Percentiles rank a stretch among this genome's conserved stretches.
Evolutionary conservation across 1,140 invertebrate species (phyloP).

Genomic region (Coboldia fuscipes): DNA sequence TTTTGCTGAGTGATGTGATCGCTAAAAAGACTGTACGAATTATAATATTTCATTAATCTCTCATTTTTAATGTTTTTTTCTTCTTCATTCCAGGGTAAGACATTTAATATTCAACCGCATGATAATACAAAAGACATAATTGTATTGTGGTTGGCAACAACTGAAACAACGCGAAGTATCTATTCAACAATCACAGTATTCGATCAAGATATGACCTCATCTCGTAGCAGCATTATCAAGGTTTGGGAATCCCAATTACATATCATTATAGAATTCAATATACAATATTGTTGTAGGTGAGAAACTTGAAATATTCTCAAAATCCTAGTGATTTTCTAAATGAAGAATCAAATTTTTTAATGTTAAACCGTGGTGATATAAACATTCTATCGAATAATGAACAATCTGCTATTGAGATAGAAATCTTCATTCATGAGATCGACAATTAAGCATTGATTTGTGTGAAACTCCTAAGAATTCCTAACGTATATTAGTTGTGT

Average conservation of each 20-base stretch:
- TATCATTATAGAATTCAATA: not conserved
- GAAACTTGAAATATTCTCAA: slow-evolving; percentile 2
- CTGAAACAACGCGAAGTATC: slow-evolving; percentile 5
- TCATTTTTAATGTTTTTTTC: too few species aligned
- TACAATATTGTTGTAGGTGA: not conserved
- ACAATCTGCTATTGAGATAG: slow-evolving; percentile 4
- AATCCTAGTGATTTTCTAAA: slow-evolving; percentile 4
- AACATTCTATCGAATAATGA: slow-evolving; percentile 4
- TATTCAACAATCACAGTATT: slow-evolving; percentile 5
- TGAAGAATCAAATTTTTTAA: slow-evolving; percentile 5
- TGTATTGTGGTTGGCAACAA: slow-evolving; percentile 6
- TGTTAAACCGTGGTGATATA: slow-evolving; percentile 5
- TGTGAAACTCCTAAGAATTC: not conserved
- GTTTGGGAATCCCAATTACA: not conserved
- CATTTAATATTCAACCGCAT: not conserved
- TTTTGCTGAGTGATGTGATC: slow-evolving; percentile 3
- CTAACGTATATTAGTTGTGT: not conserved
- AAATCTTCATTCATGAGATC: slow-evolving; percentile 6
- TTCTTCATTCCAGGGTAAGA: not conserved
- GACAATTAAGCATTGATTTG: too few species aligned
- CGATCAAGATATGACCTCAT: slow-evolving; percentile 4
- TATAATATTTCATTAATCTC: too few species aligned
- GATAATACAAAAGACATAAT: not conserved
- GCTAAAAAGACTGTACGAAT: slow-evolving; percentile 3
- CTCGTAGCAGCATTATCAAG: slow-evolving; percentile 4